Evolutionary conservation across 2,113 vertebrate genomes (phyloP).

Genomic region (Leucopternis melanops): DNA sequence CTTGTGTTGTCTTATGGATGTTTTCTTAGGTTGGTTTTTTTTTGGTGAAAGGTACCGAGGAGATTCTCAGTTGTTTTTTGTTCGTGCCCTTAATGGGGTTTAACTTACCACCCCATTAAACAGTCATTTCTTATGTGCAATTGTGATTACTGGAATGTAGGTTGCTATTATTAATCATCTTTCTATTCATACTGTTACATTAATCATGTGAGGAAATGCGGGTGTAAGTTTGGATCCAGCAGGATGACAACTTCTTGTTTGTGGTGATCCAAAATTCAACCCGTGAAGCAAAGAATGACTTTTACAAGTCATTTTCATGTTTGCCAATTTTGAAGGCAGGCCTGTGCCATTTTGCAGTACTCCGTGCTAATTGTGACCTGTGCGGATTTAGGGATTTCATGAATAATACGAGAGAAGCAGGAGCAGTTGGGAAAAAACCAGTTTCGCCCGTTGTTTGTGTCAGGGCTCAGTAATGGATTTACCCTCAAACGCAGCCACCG

Average conservation of each 20-base stretch:
- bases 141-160: slow-evolving; percentile 53
- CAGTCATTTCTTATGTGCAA: slow-evolving; percentile 39
- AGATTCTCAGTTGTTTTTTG: slow-evolving; percentile 1
- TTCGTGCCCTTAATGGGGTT: slow-evolving; percentile 15
- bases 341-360: slow-evolving; percentile 22
- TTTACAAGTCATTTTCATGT: slow-evolving; percentile 16
- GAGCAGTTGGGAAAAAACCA: not conserved
- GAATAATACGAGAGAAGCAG: not conserved
- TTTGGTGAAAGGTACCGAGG: not conserved
- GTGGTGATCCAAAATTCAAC: not conserved
- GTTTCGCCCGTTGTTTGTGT: slow-evolving; percentile 23
- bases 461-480: slow-evolving; percentile 30
- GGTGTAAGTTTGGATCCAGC: not conserved
- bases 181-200: slow-evolving; percentile 3
- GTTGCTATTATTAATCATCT: slow-evolving; percentile 49
- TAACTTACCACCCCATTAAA: slow-evolving; percentile 48
- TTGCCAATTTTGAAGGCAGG: slow-evolving; percentile 15
- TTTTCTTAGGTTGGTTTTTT: not conserved
- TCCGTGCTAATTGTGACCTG: not conserved
- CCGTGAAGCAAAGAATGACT: not conserved
- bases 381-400: slow-evolving; percentile 16
- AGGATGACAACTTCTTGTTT: not conserved
- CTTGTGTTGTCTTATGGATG: not conserved
- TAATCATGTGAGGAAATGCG: slow-evolving; percentile 8
- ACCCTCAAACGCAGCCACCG: not conserved